Base-by-base conservation (phyloP, 2,888 invertebrate species). In the Philopedon plagiatum region DNA sequence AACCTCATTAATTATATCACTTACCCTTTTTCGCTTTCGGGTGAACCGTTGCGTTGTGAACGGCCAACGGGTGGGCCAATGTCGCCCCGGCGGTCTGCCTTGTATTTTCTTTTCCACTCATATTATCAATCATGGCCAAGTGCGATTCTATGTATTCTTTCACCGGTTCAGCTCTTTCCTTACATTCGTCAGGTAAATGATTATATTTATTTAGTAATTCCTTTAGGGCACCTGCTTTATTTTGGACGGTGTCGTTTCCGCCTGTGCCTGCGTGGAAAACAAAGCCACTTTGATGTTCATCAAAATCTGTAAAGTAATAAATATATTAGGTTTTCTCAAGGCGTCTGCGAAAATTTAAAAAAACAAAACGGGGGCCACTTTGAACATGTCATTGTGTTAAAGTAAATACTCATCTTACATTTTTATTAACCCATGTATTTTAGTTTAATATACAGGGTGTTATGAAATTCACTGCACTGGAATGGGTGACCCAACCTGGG, bases 61-160 rank as follows among this genome's bases (percentile, higher is more conserved):
- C 29, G 0, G 15, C 8, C 23, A n/a, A n/a, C n/a, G n/a, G 15
- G 18, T 49, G 18, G 23, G 41, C 13, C n/a, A 13, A 8, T 41
- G 37, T 23, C 19, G 41, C 34, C 26, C 5, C 37, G 5, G n/a
- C 23, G 37, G 37, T n/a, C 26, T 13, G 1, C 18, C 29, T 29
- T 15, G 51, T 1, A 15, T 9, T 54, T 18, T 34, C 58, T 39
- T 58, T 56, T 19, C 37, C 60, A 21, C 37, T 58, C 61, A 78
- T 76, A 19, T 75, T 76, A 49, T 69, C 76, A 51, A 83, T 69
- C 79, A 83, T 79, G 3, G 76, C 71, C 56, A 85, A 74, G 71
- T 85, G 84, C 19, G 81, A 77, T 44, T 81, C 76, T n/a, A 85
- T 80, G 70, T 84, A 85, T 21, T 82, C 81, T 62, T 81, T 81